A percentile compares a stretch with the other conserved stretches of the same genome.
phyloP scores from a whole-genome alignment of 1,140 invertebrate genomes.

The Achroia grisella region DNA sequence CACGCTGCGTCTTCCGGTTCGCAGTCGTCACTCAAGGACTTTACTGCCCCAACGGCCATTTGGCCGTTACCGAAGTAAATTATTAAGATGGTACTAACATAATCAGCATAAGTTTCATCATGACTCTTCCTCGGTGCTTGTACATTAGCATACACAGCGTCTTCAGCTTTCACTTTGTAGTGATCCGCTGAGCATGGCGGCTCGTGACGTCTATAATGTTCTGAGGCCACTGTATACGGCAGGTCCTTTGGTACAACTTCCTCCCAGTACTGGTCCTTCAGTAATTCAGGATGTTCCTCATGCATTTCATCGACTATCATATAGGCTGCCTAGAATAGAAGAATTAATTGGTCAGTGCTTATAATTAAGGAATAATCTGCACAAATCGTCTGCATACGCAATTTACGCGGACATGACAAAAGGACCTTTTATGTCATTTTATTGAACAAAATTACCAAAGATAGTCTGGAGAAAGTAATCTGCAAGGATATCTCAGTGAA shows the following conservation, averaged over 20 bases:
- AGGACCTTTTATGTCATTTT: no score
- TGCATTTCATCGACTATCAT: slow-evolving; percentile 95
- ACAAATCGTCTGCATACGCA: no score
- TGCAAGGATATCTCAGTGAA: no score
- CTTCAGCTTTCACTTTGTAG: slow-evolving; percentile 88
- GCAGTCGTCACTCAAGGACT: no score
- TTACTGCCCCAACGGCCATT: no score
- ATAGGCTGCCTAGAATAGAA: slow-evolving; percentile 82
- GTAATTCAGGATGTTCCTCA: slow-evolving; percentile 89
- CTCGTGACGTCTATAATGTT: slow-evolving; percentile 85
- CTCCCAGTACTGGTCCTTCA: slow-evolving; percentile 93
- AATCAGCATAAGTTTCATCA: slow-evolving; percentile 90
- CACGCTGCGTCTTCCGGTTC: no score
- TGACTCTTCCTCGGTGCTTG: slow-evolving; percentile 76
- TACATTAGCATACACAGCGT: slow-evolving; percentile 85
- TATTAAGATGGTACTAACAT: slow-evolving; percentile 76
- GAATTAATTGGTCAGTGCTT: not conserved
- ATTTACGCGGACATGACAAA: no score
- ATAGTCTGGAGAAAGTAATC: no score
- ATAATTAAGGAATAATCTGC: not conserved
- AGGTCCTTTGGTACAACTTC: slow-evolving; percentile 91
- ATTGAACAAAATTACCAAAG: no score
- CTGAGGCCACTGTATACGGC: slow-evolving; percentile 89
- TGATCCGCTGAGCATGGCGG: slow-evolving; percentile 89
- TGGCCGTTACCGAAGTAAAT: no score